Evolutionary conservation across 92 coral and sea anemone species (phyloP).

Genomic region (Actinernus sp.): DNA sequence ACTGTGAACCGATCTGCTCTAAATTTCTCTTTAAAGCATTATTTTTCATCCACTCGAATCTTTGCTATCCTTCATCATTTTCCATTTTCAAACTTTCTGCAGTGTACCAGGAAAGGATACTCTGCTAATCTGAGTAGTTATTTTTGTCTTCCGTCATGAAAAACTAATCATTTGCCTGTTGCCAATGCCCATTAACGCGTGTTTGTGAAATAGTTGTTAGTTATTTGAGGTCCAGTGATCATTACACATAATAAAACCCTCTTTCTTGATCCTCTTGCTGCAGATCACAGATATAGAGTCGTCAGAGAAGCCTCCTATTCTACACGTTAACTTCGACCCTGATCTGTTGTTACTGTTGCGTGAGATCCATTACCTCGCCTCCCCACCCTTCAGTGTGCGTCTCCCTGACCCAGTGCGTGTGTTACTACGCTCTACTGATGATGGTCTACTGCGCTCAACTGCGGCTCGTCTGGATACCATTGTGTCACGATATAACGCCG

Average conservation of each 20-base stretch:
- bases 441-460: conserved; percentile 85
- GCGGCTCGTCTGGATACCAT: conserved; percentile 97
- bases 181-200: background rate
- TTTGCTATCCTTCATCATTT: too few species aligned
- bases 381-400: conserved; percentile 87
- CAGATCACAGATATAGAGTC: conserved; percentile 82
- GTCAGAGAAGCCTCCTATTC: conserved; percentile 45
- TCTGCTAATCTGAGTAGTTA: too few species aligned
- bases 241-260: background rate
- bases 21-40: too few species aligned
- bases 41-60: too few species aligned
- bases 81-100: too few species aligned
- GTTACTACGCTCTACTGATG: conserved; percentile 84
- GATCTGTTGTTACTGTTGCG: conserved; percentile 83
- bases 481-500: conserved; percentile 89
- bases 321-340: conserved; percentile 96
- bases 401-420: conserved; percentile 92
- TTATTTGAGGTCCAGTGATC: too few species aligned
- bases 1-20: too few species aligned
- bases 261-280: background rate
- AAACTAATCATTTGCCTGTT: background rate
- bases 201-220: background rate
- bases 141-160: too few species aligned
- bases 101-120: too few species aligned
- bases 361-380: conserved; percentile 93